These are phyloP conservation scores for Pseudomyrmex gracilis DNA, from an alignment of 1,140 invertebrate genomes.

Conservation along the genomic window DNA sequence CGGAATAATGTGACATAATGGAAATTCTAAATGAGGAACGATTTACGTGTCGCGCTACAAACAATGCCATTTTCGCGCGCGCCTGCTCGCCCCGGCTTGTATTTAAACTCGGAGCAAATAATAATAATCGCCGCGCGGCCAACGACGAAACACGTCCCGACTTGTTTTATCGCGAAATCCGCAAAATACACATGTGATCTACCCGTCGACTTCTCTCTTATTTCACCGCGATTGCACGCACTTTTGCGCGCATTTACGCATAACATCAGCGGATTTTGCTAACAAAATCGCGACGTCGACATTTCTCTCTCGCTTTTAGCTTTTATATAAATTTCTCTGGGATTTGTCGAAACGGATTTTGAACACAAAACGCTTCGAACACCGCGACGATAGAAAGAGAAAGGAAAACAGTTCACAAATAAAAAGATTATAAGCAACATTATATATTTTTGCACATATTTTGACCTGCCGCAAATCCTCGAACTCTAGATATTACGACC, in stretches of 20 bases:
- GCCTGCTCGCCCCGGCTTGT: neutral
- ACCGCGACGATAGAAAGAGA: neutral
- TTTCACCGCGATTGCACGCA: neutral
- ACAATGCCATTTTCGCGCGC: conserved; percentile 68
- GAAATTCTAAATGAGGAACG: conserved; percentile 64
- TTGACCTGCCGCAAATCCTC: neutral
- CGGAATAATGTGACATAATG: conserved; percentile 67
- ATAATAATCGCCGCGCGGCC: conserved; percentile 46
- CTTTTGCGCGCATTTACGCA: neutral
- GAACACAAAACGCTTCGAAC: conserved; percentile 1
- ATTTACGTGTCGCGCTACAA: conserved; percentile 68
- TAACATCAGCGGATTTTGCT: neutral
- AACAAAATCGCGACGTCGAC: conserved; percentile 14
- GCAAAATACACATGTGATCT: conserved; percentile 35
- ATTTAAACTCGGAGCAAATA: conserved; percentile 68
- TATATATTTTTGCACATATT: conserved; percentile 33
- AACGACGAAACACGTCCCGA: conserved; percentile 48
- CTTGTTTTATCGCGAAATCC: conserved; percentile 58
- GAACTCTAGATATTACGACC: neutral
- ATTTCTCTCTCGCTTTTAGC: neutral
- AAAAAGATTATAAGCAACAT: conserved; percentile 51
- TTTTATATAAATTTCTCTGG: conserved; percentile 16
- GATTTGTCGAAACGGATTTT: conserved; percentile 8
- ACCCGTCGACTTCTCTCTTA: conserved; percentile 19
- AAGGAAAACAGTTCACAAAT: neutral